Base-by-base conservation (phyloP, 2,113 vertebrate genomes). In the Alaudala cheleensis region DNA sequence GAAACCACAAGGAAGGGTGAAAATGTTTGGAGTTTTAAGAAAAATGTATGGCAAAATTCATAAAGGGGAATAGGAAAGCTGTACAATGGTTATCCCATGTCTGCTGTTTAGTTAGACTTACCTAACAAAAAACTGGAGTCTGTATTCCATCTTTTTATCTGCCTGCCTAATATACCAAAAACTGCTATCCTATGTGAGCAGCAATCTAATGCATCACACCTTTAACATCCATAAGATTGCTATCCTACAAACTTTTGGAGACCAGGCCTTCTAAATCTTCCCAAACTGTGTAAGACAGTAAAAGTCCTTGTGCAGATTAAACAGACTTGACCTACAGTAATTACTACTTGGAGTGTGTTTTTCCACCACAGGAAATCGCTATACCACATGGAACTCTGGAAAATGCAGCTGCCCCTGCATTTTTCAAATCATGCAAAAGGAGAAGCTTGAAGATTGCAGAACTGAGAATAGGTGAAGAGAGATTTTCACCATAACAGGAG, bases 321-420 rank as follows among this genome's bases (percentile, higher is more conserved):
- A 70, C 62, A 44, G 92, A 78, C 77, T 95, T 90, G 78, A 94
- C 89, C 97, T 94, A 60, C 65, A 90, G 82, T 77, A 94, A 97
- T 97, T 96, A 93, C 62, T 85, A 62, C 64, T 96, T 81, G 86
- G 87, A 89, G 40, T 31, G 6, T 47, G 51, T 74, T 96, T 97
- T 98, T 98, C 96, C 97, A 97, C 82, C 92, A 81, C 86, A 97
- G 93, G 96, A 98, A 98, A 97, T 97, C 34, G 3, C 78, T 93
- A 80, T 95, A 90, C 88, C 97, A 97, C 88, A 97, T 96, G 93
- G 84, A 90, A 81, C 58, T 80, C 76, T 97, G 97, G 98, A 91
- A 97, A 40, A 54, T 5, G 7, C 23, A 94, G 42, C 31, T 51
- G 34, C 87, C 88, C 80, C 87, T 76, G 93, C 94, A 71, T 86